Evolutionary conservation across 1,140 invertebrate species (phyloP).

Genomic region (Ceratitis capitata): DNA sequence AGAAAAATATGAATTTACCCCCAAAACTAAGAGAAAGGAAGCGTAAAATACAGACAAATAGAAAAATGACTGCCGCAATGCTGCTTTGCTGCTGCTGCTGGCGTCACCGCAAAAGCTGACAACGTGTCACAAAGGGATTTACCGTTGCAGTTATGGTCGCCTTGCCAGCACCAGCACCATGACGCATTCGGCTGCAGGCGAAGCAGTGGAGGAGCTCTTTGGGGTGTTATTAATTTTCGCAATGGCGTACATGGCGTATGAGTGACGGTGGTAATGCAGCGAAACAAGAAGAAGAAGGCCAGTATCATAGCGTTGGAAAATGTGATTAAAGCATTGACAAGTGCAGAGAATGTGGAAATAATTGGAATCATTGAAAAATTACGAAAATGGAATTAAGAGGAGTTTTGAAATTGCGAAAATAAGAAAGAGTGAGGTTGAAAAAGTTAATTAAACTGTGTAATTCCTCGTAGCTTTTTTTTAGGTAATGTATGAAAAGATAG

Average conservation of each 20-base stretch:
- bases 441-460: no score
- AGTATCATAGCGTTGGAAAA: not conserved
- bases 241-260: not conserved
- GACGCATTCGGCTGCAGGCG: not conserved
- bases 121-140: constrained; percentile 4
- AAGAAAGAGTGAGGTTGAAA: no score
- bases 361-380: not conserved
- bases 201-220: not conserved
- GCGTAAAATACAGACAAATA: not conserved
- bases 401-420: no score
- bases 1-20: not conserved
- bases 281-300: not conserved
- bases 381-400: not conserved
- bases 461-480: no score
- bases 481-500: no score
- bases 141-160: not conserved
- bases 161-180: not conserved
- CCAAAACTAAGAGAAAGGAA: not conserved
- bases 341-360: not conserved
- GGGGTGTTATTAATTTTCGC: constrained; percentile 16
- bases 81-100: no score
- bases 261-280: constrained; percentile 14
- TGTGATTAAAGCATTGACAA: not conserved
- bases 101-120: constrained; percentile 31
- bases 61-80: constrained; percentile 17